phyloP scores from a whole-genome alignment of 2,888 invertebrate genomes.

The Thyatira batis region DNA sequence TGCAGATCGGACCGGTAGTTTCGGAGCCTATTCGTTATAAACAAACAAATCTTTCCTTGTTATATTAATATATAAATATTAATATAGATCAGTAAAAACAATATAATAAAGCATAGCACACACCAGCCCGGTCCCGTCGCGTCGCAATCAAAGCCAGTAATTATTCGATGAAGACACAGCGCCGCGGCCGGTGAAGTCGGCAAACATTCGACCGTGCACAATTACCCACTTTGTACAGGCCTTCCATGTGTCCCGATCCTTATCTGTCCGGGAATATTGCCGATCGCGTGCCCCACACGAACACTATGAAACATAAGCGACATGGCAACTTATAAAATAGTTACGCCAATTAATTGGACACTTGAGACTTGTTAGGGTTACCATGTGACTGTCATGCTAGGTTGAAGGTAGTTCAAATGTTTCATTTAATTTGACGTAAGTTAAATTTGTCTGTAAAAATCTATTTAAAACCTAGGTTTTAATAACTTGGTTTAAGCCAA shows the following conservation, averaged over 20 bases:
- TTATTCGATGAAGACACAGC: constrained; percentile 36
- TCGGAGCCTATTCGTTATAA: neutral
- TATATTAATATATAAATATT: too few species aligned
- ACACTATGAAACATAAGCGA: neutral
- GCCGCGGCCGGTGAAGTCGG: constrained; percentile 22
- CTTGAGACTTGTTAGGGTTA: neutral
- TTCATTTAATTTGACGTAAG: too few species aligned
- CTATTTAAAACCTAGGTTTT: neutral
- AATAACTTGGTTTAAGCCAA: too few species aligned
- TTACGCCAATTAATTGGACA: constrained; percentile 10
- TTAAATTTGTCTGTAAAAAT: too few species aligned
- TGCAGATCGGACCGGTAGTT: too few species aligned
- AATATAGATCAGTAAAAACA: too few species aligned
- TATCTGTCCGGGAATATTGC: constrained; percentile 52
- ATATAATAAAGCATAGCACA: neutral
- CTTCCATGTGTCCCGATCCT: constrained; percentile 55
- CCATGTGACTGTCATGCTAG: neutral
- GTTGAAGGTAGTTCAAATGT: too few species aligned
- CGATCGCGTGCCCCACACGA: constrained; percentile 49
- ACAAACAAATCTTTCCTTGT: too few species aligned
- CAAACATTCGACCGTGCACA: constrained; percentile 24
- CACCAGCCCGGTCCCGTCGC: constrained; percentile 1
- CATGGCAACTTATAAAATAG: constrained; percentile 11
- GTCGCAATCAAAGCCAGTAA: constrained; percentile 26
- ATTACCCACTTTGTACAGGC: constrained; percentile 42